Evolutionary conservation across 2,113 vertebrate species (phyloP), one percentile per base, ranked within the genome.

Genomic region (Cephalopholis sonnerati): DNA sequence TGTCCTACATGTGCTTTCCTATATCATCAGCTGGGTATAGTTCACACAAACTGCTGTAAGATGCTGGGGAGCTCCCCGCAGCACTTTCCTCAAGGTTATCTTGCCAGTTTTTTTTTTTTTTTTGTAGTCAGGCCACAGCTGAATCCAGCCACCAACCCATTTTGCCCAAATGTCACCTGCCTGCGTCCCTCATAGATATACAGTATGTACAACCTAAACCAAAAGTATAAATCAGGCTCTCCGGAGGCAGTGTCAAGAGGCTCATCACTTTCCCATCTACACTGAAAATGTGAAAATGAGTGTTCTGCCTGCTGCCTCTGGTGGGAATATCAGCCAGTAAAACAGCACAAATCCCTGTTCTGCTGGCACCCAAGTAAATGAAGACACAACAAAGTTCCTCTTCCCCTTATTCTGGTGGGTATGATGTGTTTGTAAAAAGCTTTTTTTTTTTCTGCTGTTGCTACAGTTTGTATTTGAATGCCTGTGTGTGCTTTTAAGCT

Each of bases 201-300:
- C 41, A 25, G 41, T 25, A 18, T 4, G 4, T n/a, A 20, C 61
- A 63, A 50, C 61, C 70, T 81, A 36, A 83, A 72, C 78, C 51
- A 76, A 74, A 82, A 68, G 50, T 36, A 65, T 68, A 48, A 79
- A 82, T 85, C 71, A 36, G 48, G 22, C 36, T 74, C 29, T 73
- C 58, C 65, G 41, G 41, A 79, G 64, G 74, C 2, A 20, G 24
- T 27, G 50, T 75, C 67, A 87, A 64, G 75, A 74, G 75, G 65
- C 50, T 74, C 81, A 67, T 87, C 79, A 83, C 48, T 77, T 82
- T 69, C 24, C 27, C 44, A 54, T 77, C 75, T 53, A 51, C 29
- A 25, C 64, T 81, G 58, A 71, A 76, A 81, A 83, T 71, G 82
- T 79, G 71, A 81, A 74, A 86, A 79, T 46, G 62, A 87, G 63